phyloP scores from a whole-genome alignment of 2,113 vertebrate genomes.

The Sinosuthora webbiana region DNA sequence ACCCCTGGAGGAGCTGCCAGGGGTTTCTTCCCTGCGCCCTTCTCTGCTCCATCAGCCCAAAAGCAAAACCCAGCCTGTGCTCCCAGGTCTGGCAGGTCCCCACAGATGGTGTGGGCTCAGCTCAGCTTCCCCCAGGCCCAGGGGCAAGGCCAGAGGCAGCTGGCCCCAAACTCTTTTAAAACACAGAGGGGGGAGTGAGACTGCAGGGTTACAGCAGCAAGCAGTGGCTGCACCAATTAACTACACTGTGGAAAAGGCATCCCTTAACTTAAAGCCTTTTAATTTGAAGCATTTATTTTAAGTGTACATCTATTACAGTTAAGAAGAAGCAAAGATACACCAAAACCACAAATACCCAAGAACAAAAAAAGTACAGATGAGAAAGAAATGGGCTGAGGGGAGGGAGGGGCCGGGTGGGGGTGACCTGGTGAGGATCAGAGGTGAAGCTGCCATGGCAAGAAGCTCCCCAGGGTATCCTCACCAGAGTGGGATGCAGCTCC shows the following conservation, averaged over 20 bases:
- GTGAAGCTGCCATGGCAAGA: not conserved
- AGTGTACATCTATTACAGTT: conserved; percentile 61
- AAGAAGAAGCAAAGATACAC: conserved; percentile 63
- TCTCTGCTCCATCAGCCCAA: not conserved
- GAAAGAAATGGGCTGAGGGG: not conserved
- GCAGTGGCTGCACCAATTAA: not conserved
- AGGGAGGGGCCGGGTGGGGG: not conserved
- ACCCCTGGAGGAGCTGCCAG: not conserved
- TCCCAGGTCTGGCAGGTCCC: not conserved
- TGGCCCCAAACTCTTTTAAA: not conserved
- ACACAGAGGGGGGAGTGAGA: not conserved
- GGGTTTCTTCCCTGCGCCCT: not conserved
- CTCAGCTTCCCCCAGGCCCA: not conserved
- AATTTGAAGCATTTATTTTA: conserved; percentile 58
- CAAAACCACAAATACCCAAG: conserved; percentile 33
- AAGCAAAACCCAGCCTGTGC: not conserved
- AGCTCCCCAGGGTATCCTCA: not conserved
- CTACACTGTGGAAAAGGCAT: conserved; percentile 39
- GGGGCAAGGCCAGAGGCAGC: not conserved
- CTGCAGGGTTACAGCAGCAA: not conserved
- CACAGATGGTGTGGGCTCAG: not conserved
- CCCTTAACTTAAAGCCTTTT: conserved; percentile 58
- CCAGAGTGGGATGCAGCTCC: not conserved
- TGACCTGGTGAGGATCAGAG: not conserved
- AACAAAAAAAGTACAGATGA: conserved; percentile 31